phyloP scores from a whole-genome alignment of 2,888 invertebrate species.

The Antitype chi region DNA sequence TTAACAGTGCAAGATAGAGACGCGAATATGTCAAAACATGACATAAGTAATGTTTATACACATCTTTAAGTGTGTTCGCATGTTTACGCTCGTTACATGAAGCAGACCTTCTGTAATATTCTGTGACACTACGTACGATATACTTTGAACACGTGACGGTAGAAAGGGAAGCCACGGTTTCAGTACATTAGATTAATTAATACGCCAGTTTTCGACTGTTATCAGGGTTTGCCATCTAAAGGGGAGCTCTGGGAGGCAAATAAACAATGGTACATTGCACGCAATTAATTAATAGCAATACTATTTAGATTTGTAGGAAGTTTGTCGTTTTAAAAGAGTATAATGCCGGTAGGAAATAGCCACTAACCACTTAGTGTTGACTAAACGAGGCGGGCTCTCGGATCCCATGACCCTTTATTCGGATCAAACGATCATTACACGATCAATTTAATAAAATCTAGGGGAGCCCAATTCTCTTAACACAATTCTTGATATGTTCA shows the following conservation, averaged over 20 bases:
- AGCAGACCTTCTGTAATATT: constrained; percentile 20
- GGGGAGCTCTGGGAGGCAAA: constrained; percentile 24
- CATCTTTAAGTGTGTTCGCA: background rate
- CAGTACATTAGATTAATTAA: constrained; percentile 81
- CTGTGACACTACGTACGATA: constrained; percentile 43
- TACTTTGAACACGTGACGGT: constrained; percentile 49
- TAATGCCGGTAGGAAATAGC: no score
- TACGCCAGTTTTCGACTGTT: constrained; percentile 63
- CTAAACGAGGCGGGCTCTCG: background rate
- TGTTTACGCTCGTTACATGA: background rate
- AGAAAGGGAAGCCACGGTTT: constrained; percentile 51
- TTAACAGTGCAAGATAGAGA: background rate
- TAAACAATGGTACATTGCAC: constrained; percentile 25
- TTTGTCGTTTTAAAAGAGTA: constrained; percentile 3
- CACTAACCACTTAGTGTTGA: background rate
- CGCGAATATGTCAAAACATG: background rate
- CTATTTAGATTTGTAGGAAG: background rate
- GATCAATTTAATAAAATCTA: constrained; percentile 26
- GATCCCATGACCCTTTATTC: background rate
- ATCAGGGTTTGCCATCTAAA: constrained; percentile 46
- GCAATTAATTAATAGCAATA: constrained; percentile 15
- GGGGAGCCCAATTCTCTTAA: background rate
- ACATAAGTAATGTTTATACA: background rate
- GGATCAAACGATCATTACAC: background rate
- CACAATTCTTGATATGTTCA: constrained; percentile 47